Conservation (phyloP, 1,140 invertebrate genomes). For the Caenorhabditis inopinata region DNA sequence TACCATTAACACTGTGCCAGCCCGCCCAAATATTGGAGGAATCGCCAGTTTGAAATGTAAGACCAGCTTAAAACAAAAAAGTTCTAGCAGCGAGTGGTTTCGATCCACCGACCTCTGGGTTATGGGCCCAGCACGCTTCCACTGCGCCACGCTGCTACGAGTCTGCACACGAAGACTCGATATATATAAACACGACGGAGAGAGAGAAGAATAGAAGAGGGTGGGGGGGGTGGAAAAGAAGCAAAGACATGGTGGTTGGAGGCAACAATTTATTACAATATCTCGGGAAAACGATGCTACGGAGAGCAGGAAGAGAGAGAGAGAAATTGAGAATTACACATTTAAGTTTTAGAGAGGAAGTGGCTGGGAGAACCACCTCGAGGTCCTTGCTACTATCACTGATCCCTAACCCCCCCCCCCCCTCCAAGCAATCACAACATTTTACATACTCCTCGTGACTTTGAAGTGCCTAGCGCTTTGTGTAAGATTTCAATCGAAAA, state of each 20-base stretch:
- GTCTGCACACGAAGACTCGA: no score
- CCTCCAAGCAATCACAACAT: not conserved
- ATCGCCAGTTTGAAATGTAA: constrained; percentile 39
- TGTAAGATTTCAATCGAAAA: no score
- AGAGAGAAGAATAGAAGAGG: not conserved
- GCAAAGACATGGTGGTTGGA: not conserved
- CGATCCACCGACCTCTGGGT: constrained; percentile 93
- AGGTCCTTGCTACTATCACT: not conserved
- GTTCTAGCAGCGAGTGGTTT: constrained; percentile 80
- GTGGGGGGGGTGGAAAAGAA: not conserved
- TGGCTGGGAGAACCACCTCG: not conserved
- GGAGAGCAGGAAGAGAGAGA: not conserved
- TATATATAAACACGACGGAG: not conserved
- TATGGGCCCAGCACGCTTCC: constrained; percentile 95
- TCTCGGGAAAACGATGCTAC: not conserved
- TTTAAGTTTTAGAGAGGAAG: not conserved
- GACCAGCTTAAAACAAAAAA: not conserved
- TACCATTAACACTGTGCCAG: constrained; percentile 4
- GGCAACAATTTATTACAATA: not conserved
- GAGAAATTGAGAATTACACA: constrained; percentile 23
- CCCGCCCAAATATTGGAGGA: constrained; percentile 8
- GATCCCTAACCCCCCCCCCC: not conserved
- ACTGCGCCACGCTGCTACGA: constrained; percentile 87
- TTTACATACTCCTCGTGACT: not conserved
- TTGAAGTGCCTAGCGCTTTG: not conserved